phyloP scores from a whole-genome alignment of 2,797 vertebrate species.

The Triplophysa yarkandensis region DNA sequence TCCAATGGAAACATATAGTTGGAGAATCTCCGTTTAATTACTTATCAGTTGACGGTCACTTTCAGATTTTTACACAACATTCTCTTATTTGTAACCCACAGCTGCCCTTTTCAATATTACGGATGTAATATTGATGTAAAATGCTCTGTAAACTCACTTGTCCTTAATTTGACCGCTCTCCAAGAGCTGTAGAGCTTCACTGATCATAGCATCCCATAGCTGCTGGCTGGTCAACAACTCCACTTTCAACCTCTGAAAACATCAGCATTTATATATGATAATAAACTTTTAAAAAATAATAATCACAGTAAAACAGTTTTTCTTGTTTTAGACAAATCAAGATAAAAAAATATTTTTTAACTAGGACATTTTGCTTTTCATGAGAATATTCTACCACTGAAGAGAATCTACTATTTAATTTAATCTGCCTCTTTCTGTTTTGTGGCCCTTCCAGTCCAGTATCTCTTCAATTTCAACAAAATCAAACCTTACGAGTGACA shows the following conservation, averaged over 20 bases:
- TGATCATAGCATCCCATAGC: slow-evolving; percentile 77
- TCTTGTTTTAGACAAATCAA: too few relatives aligned
- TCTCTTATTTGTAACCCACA: slow-evolving; percentile 35
- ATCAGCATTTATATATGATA: slow-evolving; percentile 24
- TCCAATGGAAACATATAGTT: slow-evolving; percentile 21
- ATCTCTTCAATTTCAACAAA: too few relatives aligned
- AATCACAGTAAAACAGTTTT: too few relatives aligned
- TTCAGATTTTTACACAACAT: slow-evolving; percentile 5
- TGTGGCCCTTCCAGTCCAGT: too few relatives aligned
- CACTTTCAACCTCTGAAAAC: slow-evolving; percentile 79
- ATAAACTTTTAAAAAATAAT: slow-evolving; percentile 1
- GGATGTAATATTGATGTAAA: not conserved
- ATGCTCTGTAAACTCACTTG: slow-evolving; percentile 67
- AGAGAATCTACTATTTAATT: too few relatives aligned
- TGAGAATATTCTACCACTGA: too few relatives aligned
- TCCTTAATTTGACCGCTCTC: slow-evolving; percentile 71
- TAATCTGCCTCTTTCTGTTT: too few relatives aligned
- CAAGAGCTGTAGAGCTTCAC: slow-evolving; percentile 72
- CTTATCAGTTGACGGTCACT: slow-evolving; percentile 10
- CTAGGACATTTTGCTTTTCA: too few relatives aligned
- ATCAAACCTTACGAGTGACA: too few relatives aligned
- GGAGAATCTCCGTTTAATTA: slow-evolving; percentile 50
- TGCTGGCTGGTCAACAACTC: slow-evolving; percentile 79
- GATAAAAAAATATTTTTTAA: too few relatives aligned
- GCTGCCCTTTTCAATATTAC: not conserved